A percentile compares a stretch with the other conserved stretches of the same genome.
These are phyloP conservation scores for Ypsolopha scabrella DNA, from an alignment of 2,888 invertebrate species.

Conservation along the genomic window DNA sequence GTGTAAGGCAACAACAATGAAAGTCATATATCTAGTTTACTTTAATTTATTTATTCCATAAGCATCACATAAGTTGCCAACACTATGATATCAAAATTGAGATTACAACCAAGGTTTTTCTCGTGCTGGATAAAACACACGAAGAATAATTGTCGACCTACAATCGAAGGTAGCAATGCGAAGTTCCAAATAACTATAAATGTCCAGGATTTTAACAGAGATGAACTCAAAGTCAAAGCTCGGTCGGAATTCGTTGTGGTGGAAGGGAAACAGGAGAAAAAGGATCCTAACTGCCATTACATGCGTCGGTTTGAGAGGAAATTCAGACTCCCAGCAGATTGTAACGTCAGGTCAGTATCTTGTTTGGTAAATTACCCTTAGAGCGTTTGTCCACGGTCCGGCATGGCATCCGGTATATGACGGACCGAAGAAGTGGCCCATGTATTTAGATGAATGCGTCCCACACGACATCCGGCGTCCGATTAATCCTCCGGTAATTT, in stretches of 20 bases:
- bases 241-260: conserved; percentile 40
- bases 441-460: too few species aligned
- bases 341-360: not conserved
- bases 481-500: too few species aligned
- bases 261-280: conserved; percentile 51
- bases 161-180: conserved; percentile 35
- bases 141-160: conserved; percentile 22
- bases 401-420: too few species aligned
- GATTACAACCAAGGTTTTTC: conserved; percentile 16
- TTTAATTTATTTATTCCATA: not conserved
- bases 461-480: too few species aligned
- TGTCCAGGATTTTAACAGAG: conserved; percentile 34
- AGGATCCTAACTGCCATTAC: conserved; percentile 30
- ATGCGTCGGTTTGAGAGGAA: conserved; percentile 40
- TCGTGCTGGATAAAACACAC: conserved; percentile 18
- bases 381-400: too few species aligned
- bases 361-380: too few species aligned
- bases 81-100: not conserved
- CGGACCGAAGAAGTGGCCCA: too few species aligned
- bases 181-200: conserved; percentile 43
- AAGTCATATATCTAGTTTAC: not conserved
- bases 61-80: not conserved
- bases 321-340: conserved; percentile 34
- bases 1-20: too few species aligned
- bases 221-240: conserved; percentile 47